A percentile compares a stretch with the other conserved stretches of the same genome.
Evolutionary conservation across 1,140 invertebrate species (phyloP).

Genomic region (Temnothorax longispinosus): DNA sequence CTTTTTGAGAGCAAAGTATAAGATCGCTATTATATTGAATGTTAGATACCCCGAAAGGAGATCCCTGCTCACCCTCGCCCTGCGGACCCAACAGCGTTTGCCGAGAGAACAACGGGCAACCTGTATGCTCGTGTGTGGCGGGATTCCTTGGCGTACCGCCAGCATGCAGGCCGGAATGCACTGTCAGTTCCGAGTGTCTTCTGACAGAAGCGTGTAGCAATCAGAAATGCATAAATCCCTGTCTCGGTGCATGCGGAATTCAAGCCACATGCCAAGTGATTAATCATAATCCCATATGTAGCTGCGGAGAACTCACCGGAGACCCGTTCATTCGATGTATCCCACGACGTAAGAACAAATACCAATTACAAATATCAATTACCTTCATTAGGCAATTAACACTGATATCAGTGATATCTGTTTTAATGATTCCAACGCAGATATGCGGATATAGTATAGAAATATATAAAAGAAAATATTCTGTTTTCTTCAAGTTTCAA

Average conservation of each 20-base stretch:
- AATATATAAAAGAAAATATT: background rate
- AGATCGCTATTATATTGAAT: slow-evolving; percentile 40
- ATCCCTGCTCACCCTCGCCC: slow-evolving; percentile 89
- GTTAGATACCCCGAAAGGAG: slow-evolving; percentile 72
- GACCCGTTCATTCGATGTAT: slow-evolving; percentile 86
- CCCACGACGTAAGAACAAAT: slow-evolving; percentile 78
- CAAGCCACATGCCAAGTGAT: slow-evolving; percentile 85
- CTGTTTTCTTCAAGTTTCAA: background rate
- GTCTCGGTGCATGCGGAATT: slow-evolving; percentile 80
- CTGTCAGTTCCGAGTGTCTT: slow-evolving; percentile 83
- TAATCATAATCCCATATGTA: slow-evolving; percentile 88
- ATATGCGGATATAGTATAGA: background rate
- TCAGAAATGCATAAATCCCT: slow-evolving; percentile 83
- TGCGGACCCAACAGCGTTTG: slow-evolving; percentile 92
- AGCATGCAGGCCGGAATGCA: slow-evolving; percentile 87
- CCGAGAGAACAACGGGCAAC: slow-evolving; percentile 87
- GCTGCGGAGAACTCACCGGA: slow-evolving; percentile 87
- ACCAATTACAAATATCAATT: background rate
- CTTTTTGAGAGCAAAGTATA: background rate
- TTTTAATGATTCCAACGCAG: slow-evolving; percentile 58
- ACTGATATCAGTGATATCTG: too few species aligned
- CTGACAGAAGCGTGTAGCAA: slow-evolving; percentile 80
- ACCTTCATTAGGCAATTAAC: background rate
- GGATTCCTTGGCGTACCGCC: slow-evolving; percentile 88
- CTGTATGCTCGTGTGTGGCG: slow-evolving; percentile 88